Percentiles rank a stretch among this genome's conserved stretches.
These are phyloP conservation scores for Misgurnus anguillicaudatus DNA, from an alignment of 2,113 vertebrate genomes.

Conservation along the genomic window DNA sequence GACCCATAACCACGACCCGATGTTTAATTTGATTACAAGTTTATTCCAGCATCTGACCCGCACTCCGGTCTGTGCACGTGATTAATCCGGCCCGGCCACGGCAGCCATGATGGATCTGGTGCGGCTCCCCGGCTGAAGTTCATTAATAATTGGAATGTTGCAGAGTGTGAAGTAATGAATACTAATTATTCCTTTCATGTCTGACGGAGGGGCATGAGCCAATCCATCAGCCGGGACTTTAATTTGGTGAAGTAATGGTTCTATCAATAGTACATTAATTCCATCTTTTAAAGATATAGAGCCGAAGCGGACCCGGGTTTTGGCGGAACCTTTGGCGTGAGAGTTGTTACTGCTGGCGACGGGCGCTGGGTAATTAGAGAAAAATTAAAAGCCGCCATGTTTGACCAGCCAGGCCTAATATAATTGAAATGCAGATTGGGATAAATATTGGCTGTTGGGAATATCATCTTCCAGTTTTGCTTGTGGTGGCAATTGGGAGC, in stretches of 20 bases:
- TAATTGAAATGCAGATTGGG: slow-evolving; percentile 90
- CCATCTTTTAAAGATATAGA: slow-evolving; percentile 98
- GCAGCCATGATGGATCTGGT: slow-evolving; percentile 90
- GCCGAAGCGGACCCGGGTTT: slow-evolving; percentile 87
- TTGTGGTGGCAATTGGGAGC: slow-evolving; percentile 52
- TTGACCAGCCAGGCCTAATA: slow-evolving; percentile 87
- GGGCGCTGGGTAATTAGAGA: slow-evolving; percentile 91
- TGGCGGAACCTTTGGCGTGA: slow-evolving; percentile 83
- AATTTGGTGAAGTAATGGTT: slow-evolving; percentile 99
- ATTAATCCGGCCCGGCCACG: slow-evolving; percentile 83
- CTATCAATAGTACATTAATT: slow-evolving; percentile 99
- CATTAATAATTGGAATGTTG: slow-evolving; percentile 99
- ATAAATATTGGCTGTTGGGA: slow-evolving; percentile 74
- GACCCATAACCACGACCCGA: slow-evolving; percentile 67
- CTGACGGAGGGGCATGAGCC: slow-evolving; percentile 92
- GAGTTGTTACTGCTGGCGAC: slow-evolving; percentile 84
- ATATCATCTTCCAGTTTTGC: slow-evolving; percentile 64
- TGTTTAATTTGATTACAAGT: slow-evolving; percentile 75
- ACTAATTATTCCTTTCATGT: slow-evolving; percentile 99
- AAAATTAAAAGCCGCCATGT: slow-evolving; percentile 90
- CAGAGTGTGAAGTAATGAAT: slow-evolving; percentile 99
- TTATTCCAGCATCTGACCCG: slow-evolving; percentile 75
- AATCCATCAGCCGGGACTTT: slow-evolving; percentile 98
- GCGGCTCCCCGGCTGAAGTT: slow-evolving; percentile 92
- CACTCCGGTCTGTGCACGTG: slow-evolving; percentile 75